Conservation (phyloP, 1,140 invertebrate species). For the Drosophila seguyi region DNA sequence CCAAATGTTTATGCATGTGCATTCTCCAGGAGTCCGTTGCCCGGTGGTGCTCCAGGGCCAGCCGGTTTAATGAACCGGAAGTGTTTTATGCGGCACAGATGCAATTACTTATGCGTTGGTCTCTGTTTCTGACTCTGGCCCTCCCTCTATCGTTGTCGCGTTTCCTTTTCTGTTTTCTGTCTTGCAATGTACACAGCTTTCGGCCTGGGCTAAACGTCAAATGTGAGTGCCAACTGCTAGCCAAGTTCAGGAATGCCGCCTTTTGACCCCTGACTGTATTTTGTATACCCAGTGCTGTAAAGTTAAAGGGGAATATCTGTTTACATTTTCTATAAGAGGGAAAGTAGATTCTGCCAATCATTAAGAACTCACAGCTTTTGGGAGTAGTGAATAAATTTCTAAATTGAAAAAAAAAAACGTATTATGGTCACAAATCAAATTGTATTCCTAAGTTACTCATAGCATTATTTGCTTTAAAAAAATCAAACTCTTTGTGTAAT, state of each 20-base stretch:
- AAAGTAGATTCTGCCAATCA: background rate
- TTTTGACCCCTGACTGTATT: background rate
- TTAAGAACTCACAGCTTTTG: background rate
- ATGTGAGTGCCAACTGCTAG: conserved; percentile 44
- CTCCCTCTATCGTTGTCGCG: background rate
- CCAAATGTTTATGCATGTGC: conserved; percentile 33
- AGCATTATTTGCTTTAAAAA: too few species aligned
- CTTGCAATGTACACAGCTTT: conserved; percentile 47
- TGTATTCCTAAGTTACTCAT: background rate
- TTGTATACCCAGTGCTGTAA: background rate
- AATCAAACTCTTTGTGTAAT: background rate
- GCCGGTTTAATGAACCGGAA: conserved; percentile 75
- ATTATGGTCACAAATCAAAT: background rate
- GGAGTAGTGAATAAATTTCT: background rate
- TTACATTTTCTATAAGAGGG: background rate
- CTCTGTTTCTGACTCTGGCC: conserved; percentile 2
- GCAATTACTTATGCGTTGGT: conserved; percentile 62
- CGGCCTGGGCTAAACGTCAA: conserved; percentile 59
- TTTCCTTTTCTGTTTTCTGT: conserved; percentile 17
- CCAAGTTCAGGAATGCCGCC: conserved; percentile 7
- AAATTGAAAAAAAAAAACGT: background rate
- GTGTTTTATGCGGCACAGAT: conserved; percentile 67
- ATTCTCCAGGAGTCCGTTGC: conserved; percentile 10
- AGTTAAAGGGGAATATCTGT: background rate
- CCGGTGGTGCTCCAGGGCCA: conserved; percentile 27